Evolutionary conservation across 2,113 vertebrate species (phyloP), one percentile per base, ranked within the genome.

Genomic region (Prochilodus magdalenae): DNA sequence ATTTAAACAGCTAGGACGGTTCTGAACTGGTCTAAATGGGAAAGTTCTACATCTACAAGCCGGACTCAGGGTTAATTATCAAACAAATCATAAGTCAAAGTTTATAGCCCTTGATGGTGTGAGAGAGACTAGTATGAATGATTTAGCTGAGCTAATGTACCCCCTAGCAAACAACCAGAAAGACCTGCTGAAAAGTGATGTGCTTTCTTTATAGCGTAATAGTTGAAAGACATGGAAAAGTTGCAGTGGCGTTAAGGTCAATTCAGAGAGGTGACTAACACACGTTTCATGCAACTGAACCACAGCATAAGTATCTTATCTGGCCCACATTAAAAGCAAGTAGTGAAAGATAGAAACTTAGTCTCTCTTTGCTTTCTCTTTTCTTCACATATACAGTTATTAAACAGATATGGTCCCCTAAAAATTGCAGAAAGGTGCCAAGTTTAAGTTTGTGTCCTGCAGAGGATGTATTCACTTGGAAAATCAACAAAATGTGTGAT

Each of bases 201-300:
- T 83, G 79, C 66, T 77, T 77, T 73, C 75, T 76, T 80, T 63
- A 79, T 59, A 75, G 53, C 12, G 44, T 40, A 63, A 83, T 60
- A 57, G 76, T 72, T 14, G 59, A 36, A 62, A 62, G 65, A 85
- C 36, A 33, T 82, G 67, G 69, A 30, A 81, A 78, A 69, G 30
- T 60, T 30, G 62, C 29, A 3, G n/a, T n/a, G 47, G 63, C 40
- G 22, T 27, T 63, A 20, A 65, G 44, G 49, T 77, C 65, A 71
- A 74, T 63, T 70, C 57, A 55, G 76, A 27, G 80, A 10, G 12
- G 22, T 24, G 60, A 44, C 49, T 79, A 18, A 75, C 69, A 69
- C 14, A 65, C 22, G 27, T 13, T 20, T 59, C 16, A 53, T 26
- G 51, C 62, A 47, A 47, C 60, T 81, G 16, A 82, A 70, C 71